A percentile compares a stretch with the other conserved stretches of the same genome.
Conservation (phyloP, 1,140 invertebrate genomes). For the Achatina immaculata region DNA sequence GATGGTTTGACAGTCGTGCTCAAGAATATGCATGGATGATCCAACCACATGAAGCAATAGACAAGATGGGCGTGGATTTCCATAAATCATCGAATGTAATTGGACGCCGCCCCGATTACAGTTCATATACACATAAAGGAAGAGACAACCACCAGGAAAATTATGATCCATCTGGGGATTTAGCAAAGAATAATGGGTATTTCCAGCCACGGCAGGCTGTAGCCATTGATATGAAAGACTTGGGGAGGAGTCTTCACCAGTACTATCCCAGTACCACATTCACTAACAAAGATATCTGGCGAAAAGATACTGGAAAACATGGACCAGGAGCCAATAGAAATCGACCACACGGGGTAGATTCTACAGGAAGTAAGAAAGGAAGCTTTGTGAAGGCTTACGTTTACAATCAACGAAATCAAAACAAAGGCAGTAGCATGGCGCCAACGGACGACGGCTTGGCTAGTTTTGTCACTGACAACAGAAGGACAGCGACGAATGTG, state of each 20-base stretch:
- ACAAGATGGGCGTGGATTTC: too few species aligned
- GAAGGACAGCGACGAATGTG: background rate
- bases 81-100: too few species aligned
- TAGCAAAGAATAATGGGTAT: background rate
- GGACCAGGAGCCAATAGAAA: background rate
- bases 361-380: background rate
- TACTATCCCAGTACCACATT: background rate
- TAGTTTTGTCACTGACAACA: background rate
- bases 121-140: background rate
- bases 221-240: background rate
- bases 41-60: too few species aligned
- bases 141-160: background rate
- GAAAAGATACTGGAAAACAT: background rate
- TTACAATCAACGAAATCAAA: background rate
- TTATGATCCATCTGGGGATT: background rate
- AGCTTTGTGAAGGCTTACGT: background rate
- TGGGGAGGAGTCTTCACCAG: background rate
- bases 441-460: too few species aligned
- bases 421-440: too few species aligned
- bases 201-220: background rate
- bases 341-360: background rate
- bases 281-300: background rate
- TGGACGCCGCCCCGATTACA: too few species aligned
- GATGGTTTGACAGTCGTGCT: too few species aligned
- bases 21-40: too few species aligned